Percentiles rank a stretch among this genome's conserved stretches.
Conservation (phyloP, 2,888 invertebrate species). For the Sussaba pulchella region DNA sequence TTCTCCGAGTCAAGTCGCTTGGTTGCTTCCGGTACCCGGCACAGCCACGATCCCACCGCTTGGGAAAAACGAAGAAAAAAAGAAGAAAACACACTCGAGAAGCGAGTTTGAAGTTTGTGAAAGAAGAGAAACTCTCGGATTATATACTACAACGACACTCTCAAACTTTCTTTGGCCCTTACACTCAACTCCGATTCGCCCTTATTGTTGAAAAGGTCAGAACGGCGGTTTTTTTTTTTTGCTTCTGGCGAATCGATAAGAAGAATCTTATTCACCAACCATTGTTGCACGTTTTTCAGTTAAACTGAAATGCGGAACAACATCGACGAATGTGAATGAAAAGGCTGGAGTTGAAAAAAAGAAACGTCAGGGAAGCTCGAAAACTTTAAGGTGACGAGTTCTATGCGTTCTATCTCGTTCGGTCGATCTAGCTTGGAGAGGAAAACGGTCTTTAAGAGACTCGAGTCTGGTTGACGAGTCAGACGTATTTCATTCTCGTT, state of each 20-base stretch:
- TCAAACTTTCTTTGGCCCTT: constrained; percentile 6
- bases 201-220: constrained; percentile 21
- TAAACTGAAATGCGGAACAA: not conserved
- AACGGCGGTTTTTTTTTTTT: not conserved
- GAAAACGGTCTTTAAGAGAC: constrained; percentile 25
- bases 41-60: constrained; percentile 32
- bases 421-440: constrained; percentile 34
- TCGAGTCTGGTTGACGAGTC: constrained; percentile 1
- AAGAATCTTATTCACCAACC: not conserved
- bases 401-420: constrained; percentile 31
- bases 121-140: constrained; percentile 54
- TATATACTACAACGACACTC: constrained; percentile 43
- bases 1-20: constrained; percentile 57
- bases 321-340: not conserved
- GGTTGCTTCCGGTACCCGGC: constrained; percentile 60
- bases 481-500: constrained; percentile 48
- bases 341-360: not conserved
- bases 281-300: not conserved
- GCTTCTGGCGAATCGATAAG: constrained; percentile 25
- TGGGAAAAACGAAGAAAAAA: no score
- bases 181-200: not conserved
- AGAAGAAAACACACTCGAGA: constrained; percentile 61
- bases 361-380: not conserved
- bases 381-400: not conserved
- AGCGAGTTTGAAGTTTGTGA: constrained; percentile 57